phyloP scores from a whole-genome alignment of 2,888 invertebrate species.

The Eupithecia subumbrata region DNA sequence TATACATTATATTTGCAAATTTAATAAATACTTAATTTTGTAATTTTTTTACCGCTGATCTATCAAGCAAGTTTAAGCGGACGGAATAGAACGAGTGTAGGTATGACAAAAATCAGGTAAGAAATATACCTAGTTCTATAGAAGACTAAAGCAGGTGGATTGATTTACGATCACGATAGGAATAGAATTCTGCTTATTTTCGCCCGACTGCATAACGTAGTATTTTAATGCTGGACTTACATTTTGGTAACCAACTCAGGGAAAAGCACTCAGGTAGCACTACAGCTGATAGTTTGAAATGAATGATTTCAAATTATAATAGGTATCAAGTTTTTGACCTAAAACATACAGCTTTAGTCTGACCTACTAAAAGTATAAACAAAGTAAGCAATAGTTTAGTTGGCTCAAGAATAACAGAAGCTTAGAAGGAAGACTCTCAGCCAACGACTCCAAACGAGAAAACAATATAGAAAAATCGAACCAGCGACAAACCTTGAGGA shows the following conservation, averaged over 20 bases:
- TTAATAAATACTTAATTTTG: too few species aligned
- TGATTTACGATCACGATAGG: neutral
- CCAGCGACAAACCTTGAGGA: constrained; percentile 18
- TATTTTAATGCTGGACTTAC: neutral
- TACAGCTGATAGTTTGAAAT: neutral
- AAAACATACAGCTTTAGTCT: neutral
- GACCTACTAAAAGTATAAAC: too few species aligned
- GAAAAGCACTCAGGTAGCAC: neutral
- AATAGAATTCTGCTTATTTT: neutral
- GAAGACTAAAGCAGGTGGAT: neutral
- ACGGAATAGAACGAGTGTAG: too few species aligned
- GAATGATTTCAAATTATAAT: neutral
- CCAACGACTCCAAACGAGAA: neutral
- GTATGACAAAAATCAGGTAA: too few species aligned
- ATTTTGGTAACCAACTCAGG: neutral
- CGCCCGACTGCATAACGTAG: neutral
- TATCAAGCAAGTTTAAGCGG: neutral
- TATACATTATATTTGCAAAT: too few species aligned
- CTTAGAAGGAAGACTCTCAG: neutral
- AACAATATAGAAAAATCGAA: neutral
- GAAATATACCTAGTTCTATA: too few species aligned
- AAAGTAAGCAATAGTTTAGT: neutral
- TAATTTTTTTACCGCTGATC: too few species aligned
- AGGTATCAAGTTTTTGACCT: neutral
- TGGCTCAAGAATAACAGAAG: neutral